Percentiles rank a stretch among this genome's conserved stretches.
Evolutionary conservation across 2,797 vertebrate genomes (phyloP).

Genomic region (Halcyon leucocephala): DNA sequence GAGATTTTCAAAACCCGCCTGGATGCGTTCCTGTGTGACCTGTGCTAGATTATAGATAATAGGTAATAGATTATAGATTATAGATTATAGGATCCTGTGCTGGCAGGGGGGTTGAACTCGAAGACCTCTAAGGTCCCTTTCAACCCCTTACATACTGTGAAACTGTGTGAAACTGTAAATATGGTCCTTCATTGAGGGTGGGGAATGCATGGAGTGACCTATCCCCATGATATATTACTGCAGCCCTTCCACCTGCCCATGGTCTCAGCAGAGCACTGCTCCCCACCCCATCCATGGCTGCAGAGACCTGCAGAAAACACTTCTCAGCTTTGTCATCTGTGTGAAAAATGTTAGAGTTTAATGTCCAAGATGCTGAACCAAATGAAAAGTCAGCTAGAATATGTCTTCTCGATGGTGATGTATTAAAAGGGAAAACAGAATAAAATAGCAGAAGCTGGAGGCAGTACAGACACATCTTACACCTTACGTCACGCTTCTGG

Average conservation of each 20-base stretch:
- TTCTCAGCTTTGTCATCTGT: not conserved
- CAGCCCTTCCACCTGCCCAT: not conserved
- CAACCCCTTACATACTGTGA: too few relatives aligned
- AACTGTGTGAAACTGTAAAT: too few relatives aligned
- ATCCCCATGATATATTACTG: not conserved
- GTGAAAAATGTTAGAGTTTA: not conserved
- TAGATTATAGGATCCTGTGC: too few relatives aligned
- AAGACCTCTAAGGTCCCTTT: too few relatives aligned
- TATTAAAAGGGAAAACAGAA: not conserved
- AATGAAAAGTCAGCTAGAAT: not conserved
- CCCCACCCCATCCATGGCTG: not conserved
- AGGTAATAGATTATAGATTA: too few relatives aligned
- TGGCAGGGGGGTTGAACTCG: too few relatives aligned
- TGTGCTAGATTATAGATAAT: too few relatives aligned
- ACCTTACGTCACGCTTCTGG: not conserved
- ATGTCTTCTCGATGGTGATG: not conserved
- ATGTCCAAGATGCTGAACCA: not conserved
- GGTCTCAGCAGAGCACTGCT: accelerated
- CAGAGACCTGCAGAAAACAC: not conserved
- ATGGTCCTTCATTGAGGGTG: accelerated
- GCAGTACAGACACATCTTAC: not conserved
- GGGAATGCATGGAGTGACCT: not conserved
- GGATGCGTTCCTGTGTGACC: too few relatives aligned
- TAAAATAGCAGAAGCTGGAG: not conserved
- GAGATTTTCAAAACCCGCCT: too few relatives aligned